Evolutionary conservation across 2,888 invertebrate species (phyloP), one percentile per base, ranked within the genome.

Genomic region (Blastobasis lacticolella): DNA sequence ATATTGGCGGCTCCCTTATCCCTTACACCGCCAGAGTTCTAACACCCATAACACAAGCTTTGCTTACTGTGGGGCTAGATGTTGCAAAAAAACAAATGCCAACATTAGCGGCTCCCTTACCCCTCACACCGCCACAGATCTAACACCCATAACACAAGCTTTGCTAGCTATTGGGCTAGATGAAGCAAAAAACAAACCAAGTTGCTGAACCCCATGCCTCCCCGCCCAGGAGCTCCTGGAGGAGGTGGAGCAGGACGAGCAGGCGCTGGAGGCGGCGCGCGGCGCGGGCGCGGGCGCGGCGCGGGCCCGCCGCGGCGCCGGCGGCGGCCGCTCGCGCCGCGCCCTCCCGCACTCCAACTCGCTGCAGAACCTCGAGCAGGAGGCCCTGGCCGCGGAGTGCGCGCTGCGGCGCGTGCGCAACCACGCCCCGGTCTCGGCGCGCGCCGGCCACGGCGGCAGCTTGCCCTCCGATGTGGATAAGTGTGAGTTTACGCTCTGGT

Each of bases 181-280:
- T 23, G 23, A 3, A 1, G 23, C 23, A 23, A 23, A 23, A 8
- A 41, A 41, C 41, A 8, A 41, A 41, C 1, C 41, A n/a, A n/a
- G n/a, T n/a, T n/a, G n/a, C n/a, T n/a, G 23, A 23, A 23, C 23
- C 23, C 23, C 23, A 23, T 23, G 23, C 3, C 3, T 10, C 2
- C n/a, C 8, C 36, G 54, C 54, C 5, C 71, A 94, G 94, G 92
- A 94, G 83, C 88, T 95, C 71, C 87, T 95, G 60, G 91, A 93
- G 70, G 92, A 94, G 75, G 94, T 92, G 60, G 94, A 95, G 77
- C 92, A 93, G 69, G 93, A 94, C 78, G 93, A 94, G 70, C 89
- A 91, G 57, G 90, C 89, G 60, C 86, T 89, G 58, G 81, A 88
- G 60, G 90, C 88, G 58, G 89, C 89, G 50, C 88, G 88, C 60